Conservation (phyloP, 23 tunicate species). For the Phallusia fumigata region DNA sequence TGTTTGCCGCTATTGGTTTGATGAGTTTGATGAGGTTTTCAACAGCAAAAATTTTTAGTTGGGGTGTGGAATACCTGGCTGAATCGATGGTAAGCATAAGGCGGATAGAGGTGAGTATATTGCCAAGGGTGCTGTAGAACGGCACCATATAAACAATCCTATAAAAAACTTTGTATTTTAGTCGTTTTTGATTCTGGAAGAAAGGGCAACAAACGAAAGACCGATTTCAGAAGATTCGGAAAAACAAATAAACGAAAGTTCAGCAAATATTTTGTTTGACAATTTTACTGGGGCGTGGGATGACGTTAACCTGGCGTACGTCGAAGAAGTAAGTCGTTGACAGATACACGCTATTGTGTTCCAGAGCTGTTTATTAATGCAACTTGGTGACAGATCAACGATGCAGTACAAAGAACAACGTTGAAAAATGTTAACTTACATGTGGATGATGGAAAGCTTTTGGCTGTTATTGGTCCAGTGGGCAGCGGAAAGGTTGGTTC, state of each 20-base stretch:
- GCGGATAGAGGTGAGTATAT: slow-evolving; percentile 48
- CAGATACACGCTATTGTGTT: background rate
- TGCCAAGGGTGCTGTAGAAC: background rate
- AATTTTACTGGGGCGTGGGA: background rate
- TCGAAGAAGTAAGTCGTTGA: background rate
- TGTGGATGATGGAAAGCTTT: slow-evolving; percentile 24
- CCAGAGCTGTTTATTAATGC: background rate
- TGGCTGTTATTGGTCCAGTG: slow-evolving; percentile 77
- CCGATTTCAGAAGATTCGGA: background rate
- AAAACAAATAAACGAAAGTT: background rate
- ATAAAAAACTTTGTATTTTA: background rate
- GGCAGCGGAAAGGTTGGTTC: slow-evolving; percentile 71
- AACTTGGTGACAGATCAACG: background rate
- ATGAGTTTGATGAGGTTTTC: slow-evolving; percentile 38
- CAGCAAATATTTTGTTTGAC: background rate
- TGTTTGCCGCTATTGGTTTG: slow-evolving; percentile 52
- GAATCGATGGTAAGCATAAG: slow-evolving; percentile 45
- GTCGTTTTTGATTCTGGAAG: slow-evolving; percentile 24
- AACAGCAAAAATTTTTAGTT: slow-evolving; percentile 50
- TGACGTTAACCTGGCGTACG: background rate
- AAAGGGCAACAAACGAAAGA: background rate
- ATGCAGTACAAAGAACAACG: background rate
- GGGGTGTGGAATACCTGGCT: slow-evolving; percentile 48
- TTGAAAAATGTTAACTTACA: slow-evolving; percentile 29
- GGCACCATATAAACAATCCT: background rate